Conservation (phyloP, 35 echinoderm and acorn worm species). For the Ophiothrix spiculata region DNA sequence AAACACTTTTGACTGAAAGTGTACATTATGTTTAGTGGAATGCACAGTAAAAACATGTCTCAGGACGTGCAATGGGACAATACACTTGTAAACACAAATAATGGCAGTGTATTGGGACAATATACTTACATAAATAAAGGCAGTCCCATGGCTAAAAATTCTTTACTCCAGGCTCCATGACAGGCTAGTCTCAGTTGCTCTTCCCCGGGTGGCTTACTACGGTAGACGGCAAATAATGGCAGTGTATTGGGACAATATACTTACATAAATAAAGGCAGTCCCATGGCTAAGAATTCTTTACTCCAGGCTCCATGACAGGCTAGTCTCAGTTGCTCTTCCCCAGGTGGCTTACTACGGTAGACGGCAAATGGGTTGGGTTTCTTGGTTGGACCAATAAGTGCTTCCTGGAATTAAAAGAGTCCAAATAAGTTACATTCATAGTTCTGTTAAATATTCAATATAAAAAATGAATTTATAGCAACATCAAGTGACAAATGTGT, state of each 20-base stretch:
- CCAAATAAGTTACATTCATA: not conserved
- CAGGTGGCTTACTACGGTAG: not conserved
- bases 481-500: too few relatives aligned
- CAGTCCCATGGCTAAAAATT: slow-evolving; percentile 57
- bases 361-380: not conserved
- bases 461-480: too few relatives aligned
- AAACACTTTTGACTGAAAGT: too few relatives aligned
- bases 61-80: too few relatives aligned
- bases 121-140: slow-evolving; percentile 76
- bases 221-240: not conserved
- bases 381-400: not conserved
- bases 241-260: too few relatives aligned
- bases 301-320: slow-evolving; percentile 40
- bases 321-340: not conserved
- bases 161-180: slow-evolving; percentile 48
- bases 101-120: too few relatives aligned
- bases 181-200: not conserved
- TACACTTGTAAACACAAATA: too few relatives aligned
- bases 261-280: slow-evolving; percentile 69
- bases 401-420: not conserved
- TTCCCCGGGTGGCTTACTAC: not conserved
- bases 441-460: too few relatives aligned
- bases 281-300: slow-evolving; percentile 56
- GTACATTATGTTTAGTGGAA: too few relatives aligned
- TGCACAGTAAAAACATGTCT: too few relatives aligned